A percentile compares a stretch with the other conserved stretches of the same genome.
phyloP scores from a whole-genome alignment of 2,113 vertebrate species.

The Hyperopisus bebe region DNA sequence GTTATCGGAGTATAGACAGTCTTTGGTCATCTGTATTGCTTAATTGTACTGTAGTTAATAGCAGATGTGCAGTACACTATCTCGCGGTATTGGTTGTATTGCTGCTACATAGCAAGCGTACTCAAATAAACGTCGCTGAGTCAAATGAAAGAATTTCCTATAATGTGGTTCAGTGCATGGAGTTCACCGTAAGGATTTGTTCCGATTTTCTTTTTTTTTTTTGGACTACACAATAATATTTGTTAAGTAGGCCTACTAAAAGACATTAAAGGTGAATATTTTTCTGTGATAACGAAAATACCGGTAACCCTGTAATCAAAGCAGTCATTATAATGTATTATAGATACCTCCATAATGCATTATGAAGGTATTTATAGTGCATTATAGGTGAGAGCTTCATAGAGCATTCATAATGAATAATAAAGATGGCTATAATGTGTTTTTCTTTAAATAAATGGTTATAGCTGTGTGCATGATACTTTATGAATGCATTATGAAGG shows the following conservation, averaged over 20 bases:
- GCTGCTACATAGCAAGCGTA: neutral
- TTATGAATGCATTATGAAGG: too few relatives aligned
- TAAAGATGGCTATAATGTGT: too few relatives aligned
- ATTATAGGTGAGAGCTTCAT: neutral
- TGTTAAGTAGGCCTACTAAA: neutral
- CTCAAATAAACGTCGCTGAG: neutral
- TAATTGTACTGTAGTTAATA: neutral
- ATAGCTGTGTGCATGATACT: neutral
- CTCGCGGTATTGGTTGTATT: too few relatives aligned
- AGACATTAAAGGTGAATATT: neutral
- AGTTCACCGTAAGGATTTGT: neutral
- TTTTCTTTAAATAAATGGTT: too few relatives aligned
- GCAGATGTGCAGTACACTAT: neutral
- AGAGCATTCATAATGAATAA: neutral
- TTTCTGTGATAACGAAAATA: neutral
- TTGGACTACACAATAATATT: neutral
- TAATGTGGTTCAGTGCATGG: neutral
- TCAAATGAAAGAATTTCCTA: neutral
- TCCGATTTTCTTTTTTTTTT: neutral
- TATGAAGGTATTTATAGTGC: neutral
- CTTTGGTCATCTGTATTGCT: neutral
- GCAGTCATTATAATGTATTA: neutral
- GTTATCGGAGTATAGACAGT: neutral
- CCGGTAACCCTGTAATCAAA: neutral
- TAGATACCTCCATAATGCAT: neutral